Conservation (phyloP, 2,888 invertebrate genomes). For the Chrysodeixis includens region DNA sequence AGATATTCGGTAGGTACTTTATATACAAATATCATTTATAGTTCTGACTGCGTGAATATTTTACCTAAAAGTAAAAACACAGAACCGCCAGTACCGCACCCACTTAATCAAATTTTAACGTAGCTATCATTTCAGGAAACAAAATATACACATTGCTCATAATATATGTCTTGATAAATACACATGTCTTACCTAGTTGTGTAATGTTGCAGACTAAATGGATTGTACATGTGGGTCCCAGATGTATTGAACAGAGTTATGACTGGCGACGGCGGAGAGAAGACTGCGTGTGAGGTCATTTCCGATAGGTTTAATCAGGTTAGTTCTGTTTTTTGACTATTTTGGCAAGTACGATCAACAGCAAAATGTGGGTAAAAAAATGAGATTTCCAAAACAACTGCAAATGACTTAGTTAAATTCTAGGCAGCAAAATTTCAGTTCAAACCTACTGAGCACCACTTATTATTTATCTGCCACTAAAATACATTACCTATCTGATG, state of each 20-base stretch:
- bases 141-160: not conserved
- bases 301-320: constrained; percentile 76
- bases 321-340: not conserved
- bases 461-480: too few relatives aligned
- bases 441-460: too few relatives aligned
- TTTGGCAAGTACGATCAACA: too few relatives aligned
- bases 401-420: too few relatives aligned
- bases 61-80: too few relatives aligned
- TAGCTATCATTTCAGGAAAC: not conserved
- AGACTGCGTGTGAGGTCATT: constrained; percentile 81
- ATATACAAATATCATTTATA: too few relatives aligned
- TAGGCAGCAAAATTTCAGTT: too few relatives aligned
- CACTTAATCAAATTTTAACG: not conserved
- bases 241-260: constrained; percentile 88
- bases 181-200: not conserved
- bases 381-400: too few relatives aligned
- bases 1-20: too few relatives aligned
- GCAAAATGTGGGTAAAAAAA: too few relatives aligned
- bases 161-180: not conserved
- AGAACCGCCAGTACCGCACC: not conserved
- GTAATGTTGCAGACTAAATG: constrained; percentile 81
- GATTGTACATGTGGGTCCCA: constrained; percentile 90
- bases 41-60: too few relatives aligned
- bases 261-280: constrained; percentile 63
- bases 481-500: too few relatives aligned